Percentiles rank a stretch among this genome's conserved stretches.
phyloP scores from a whole-genome alignment of 2,113 vertebrate species.

The Oncorhynchus kisutch region DNA sequence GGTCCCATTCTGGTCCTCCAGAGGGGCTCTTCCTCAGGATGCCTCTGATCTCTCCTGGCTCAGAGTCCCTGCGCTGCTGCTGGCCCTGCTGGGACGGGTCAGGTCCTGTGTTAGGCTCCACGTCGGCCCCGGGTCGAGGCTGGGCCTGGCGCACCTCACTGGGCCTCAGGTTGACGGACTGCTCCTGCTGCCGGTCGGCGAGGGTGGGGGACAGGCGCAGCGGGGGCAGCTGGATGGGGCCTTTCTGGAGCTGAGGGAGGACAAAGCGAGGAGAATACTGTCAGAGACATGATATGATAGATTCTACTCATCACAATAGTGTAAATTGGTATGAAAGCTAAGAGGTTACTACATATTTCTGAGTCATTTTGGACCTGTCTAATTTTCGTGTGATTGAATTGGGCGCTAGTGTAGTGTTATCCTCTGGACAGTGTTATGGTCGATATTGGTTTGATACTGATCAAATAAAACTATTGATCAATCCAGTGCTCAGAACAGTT shows the following conservation, averaged over 20 bases:
- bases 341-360: neutral
- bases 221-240: conserved; percentile 68
- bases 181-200: conserved; percentile 68
- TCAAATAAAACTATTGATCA: neutral
- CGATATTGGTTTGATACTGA: neutral
- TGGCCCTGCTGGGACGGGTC: conserved; percentile 17
- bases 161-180: conserved; percentile 73
- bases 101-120: conserved; percentile 5
- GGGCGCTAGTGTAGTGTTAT: neutral
- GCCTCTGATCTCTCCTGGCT: conserved; percentile 52
- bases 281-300: neutral
- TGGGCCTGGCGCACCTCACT: conserved; percentile 65
- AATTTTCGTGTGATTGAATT: neutral
- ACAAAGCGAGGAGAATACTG: neutral
- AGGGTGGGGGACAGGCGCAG: conserved; percentile 62
- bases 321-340: neutral
- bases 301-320: neutral
- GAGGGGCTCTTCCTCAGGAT: conserved; percentile 72
- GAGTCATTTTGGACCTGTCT: neutral
- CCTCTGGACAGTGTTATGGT: neutral
- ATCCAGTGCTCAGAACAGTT: neutral
- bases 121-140: neutral
- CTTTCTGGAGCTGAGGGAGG: conserved; percentile 64
- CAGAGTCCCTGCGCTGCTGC: neutral
- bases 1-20: conserved; percentile 22